phyloP scores from a whole-genome alignment of 2,797 vertebrate species.

The Siniperca scherzeri region DNA sequence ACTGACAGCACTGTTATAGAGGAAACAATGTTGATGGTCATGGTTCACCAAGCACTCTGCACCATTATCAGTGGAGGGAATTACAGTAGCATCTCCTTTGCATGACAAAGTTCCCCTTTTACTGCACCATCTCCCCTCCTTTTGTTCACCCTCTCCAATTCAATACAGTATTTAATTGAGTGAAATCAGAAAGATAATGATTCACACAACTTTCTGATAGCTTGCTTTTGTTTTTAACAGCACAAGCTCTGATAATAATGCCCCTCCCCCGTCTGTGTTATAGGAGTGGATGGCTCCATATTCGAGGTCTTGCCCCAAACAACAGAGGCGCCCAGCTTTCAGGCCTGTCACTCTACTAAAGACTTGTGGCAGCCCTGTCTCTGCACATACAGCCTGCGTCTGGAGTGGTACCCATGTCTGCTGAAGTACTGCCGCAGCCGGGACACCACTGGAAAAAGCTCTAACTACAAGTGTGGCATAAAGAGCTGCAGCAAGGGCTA shows the following conservation, averaged over 20 bases:
- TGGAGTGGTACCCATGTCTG: conserved; percentile 98
- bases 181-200: conserved; percentile 35
- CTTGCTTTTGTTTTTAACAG: conserved; percentile 51
- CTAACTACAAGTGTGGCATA: conserved; percentile 97
- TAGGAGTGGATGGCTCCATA: conserved; percentile 92
- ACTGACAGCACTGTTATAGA: conserved; percentile 69
- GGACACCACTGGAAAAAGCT: conserved; percentile 86
- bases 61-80: conserved; percentile 71
- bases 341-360: conserved; percentile 85
- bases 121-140: conserved; percentile 46
- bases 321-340: conserved; percentile 81
- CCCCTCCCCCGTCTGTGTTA: conserved; percentile 39
- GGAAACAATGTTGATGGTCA: conserved; percentile 80
- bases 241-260: conserved; percentile 15
- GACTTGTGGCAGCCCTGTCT: conserved; percentile 92
- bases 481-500: conserved; percentile 98
- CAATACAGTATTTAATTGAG: conserved; percentile 58
- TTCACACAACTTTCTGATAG: conserved; percentile 29
- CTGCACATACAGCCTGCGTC: conserved; percentile 92
- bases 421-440: conserved; percentile 95
- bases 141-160: conserved; percentile 46
- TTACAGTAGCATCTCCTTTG: conserved; percentile 72
- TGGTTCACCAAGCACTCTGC: conserved; percentile 59
- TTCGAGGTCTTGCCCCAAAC: conserved; percentile 91
- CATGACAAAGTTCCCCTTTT: conserved; percentile 78